These are phyloP conservation scores for Orthonevra nobilis DNA, from an alignment of 2,888 invertebrate genomes.

Conservation along the genomic window DNA sequence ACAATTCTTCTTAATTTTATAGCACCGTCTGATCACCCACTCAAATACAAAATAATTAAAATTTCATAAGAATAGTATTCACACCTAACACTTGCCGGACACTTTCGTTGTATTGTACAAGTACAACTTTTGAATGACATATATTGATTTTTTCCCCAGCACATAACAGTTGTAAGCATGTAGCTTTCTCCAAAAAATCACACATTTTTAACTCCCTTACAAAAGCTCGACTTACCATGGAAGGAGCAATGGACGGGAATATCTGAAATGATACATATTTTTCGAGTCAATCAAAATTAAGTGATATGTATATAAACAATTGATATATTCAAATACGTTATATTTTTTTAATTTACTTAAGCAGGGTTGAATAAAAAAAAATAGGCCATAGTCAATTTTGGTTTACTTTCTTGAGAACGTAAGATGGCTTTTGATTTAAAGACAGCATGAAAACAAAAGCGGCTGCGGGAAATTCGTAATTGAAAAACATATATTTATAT, in stretches of 20 bases:
- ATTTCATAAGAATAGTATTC: constrained; percentile 87
- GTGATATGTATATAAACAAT: no score
- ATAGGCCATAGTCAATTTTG: no score
- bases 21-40: constrained; percentile 58
- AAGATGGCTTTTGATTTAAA: no score
- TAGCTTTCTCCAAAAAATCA: constrained; percentile 90
- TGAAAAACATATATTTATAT: no score
- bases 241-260: constrained; percentile 77
- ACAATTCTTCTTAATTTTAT: constrained; percentile 37
- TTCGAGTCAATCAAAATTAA: no score
- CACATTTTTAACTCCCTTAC: constrained; percentile 88
- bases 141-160: constrained; percentile 90
- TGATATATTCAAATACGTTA: no score
- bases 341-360: no score
- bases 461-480: no score
- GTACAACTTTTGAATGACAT: constrained; percentile 89
- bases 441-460: no score
- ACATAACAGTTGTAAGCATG: constrained; percentile 88
- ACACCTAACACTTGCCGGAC: constrained; percentile 90
- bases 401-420: no score
- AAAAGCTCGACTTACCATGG: constrained; percentile 76
- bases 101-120: constrained; percentile 91
- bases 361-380: no score
- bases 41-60: constrained; percentile 78
- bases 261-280: no score